These are phyloP conservation scores for Oreochromis aureus DNA, from an alignment of 2,113 vertebrate species.

Conservation along the genomic window DNA sequence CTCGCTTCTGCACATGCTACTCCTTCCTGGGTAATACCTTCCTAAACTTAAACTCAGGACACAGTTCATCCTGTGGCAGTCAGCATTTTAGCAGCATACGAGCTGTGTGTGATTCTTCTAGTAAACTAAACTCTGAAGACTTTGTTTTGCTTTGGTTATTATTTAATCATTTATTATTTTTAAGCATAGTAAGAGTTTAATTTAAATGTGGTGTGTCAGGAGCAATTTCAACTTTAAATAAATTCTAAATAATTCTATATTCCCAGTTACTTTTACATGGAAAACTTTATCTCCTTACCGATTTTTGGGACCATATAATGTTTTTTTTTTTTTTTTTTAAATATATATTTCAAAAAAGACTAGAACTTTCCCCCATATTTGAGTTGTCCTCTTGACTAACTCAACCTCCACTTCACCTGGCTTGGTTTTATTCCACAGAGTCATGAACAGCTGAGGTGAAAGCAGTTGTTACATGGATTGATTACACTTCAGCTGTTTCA, in stretches of 20 bases:
- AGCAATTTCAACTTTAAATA: background rate
- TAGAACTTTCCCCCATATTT: background rate
- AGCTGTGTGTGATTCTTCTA: background rate
- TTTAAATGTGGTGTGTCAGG: background rate
- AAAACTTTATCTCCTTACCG: background rate
- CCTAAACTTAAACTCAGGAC: background rate
- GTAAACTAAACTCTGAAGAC: background rate
- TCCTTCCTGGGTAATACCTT: background rate
- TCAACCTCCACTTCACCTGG: background rate
- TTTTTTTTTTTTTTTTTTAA: too few species aligned
- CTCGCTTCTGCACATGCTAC: background rate
- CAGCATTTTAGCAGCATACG: background rate
- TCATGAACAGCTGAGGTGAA: background rate
- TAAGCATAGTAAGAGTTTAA: background rate
- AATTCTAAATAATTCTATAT: background rate
- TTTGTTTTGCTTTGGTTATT: background rate
- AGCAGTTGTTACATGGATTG: background rate
- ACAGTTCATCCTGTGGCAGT: background rate
- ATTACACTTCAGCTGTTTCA: background rate
- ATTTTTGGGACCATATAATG: background rate
- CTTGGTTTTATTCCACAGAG: background rate
- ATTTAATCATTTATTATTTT: background rate
- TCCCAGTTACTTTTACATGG: background rate
- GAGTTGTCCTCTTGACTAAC: background rate
- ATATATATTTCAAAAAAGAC: background rate